phyloP scores from a whole-genome alignment of 2,888 invertebrate species.

The Galeruca laticollis region DNA sequence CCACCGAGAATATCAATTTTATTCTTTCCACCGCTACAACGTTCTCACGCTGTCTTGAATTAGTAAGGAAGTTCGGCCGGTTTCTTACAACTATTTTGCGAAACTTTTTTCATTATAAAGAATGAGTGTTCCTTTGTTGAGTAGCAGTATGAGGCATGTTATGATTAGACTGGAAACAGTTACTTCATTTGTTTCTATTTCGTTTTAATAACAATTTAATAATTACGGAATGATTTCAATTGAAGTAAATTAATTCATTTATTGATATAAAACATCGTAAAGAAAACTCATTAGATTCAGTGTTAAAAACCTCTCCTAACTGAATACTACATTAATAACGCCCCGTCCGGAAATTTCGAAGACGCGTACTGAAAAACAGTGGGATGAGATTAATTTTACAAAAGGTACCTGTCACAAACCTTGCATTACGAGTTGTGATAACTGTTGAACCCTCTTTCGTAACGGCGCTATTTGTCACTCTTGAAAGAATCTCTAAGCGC shows the following conservation, averaged over 20 bases:
- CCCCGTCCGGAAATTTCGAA: not conserved
- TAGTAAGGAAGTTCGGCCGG: constrained; percentile 30
- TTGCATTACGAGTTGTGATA: no score
- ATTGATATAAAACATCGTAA: no score
- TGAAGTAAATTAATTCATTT: no score
- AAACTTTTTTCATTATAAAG: constrained; percentile 41
- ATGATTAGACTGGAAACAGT: not conserved
- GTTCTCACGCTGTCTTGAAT: constrained; percentile 37
- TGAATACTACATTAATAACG: constrained; percentile 2
- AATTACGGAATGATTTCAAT: not conserved
- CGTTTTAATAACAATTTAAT: not conserved
- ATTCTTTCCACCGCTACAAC: constrained; percentile 30
- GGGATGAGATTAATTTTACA: constrained; percentile 9
- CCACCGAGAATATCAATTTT: constrained; percentile 41
- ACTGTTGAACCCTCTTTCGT: no score
- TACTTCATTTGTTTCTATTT: constrained; percentile 8
- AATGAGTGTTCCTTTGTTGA: constrained; percentile 23
- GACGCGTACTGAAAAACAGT: not conserved
- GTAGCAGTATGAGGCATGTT: constrained; percentile 8
- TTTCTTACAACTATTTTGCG: constrained; percentile 21
- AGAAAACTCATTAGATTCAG: constrained; percentile 1
- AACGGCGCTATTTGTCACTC: not conserved
- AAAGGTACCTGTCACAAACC: constrained; percentile 4
- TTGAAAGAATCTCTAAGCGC: not conserved
- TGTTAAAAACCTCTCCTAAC: no score